A percentile compares a stretch with the other conserved stretches of the same genome.
phyloP scores from a whole-genome alignment of 2,113 vertebrate species.

The Elachura formosa region DNA sequence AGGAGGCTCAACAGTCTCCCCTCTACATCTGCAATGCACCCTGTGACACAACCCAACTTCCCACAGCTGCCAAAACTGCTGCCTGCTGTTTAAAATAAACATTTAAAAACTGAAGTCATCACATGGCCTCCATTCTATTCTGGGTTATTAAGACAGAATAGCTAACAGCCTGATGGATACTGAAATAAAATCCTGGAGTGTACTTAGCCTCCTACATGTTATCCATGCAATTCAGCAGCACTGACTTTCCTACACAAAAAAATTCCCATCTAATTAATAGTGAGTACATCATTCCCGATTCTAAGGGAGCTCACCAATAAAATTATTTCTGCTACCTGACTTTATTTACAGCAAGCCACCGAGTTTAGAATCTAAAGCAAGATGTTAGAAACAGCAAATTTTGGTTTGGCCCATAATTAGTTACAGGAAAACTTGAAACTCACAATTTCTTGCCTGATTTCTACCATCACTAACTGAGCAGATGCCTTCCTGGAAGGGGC shows the following conservation, averaged over 20 bases:
- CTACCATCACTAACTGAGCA: not conserved
- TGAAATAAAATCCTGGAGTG: not conserved
- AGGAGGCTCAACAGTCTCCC: rapidly evolving
- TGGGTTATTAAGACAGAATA: not conserved
- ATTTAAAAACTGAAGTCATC: not conserved
- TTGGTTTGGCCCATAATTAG: not conserved
- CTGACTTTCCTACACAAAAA: not conserved
- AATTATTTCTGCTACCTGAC: not conserved
- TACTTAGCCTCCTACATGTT: not conserved
- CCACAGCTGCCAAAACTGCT: not conserved
- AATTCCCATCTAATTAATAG: not conserved
- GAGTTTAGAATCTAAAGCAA: not conserved
- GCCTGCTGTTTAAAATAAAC: not conserved
- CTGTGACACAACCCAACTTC: not conserved
- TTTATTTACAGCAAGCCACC: not conserved
- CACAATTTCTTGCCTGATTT: not conserved
- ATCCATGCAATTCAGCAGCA: not conserved
- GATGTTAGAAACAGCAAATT: not conserved
- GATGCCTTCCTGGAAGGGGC: not conserved
- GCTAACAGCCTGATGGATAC: not conserved
- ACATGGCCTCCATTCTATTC: not conserved
- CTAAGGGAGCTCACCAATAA: not conserved
- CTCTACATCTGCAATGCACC: not conserved
- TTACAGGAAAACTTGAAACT: not conserved
- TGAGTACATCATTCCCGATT: not conserved